phyloP scores from a whole-genome alignment of 2,797 vertebrate species.

The Sternarchorhynchus goeldii region DNA sequence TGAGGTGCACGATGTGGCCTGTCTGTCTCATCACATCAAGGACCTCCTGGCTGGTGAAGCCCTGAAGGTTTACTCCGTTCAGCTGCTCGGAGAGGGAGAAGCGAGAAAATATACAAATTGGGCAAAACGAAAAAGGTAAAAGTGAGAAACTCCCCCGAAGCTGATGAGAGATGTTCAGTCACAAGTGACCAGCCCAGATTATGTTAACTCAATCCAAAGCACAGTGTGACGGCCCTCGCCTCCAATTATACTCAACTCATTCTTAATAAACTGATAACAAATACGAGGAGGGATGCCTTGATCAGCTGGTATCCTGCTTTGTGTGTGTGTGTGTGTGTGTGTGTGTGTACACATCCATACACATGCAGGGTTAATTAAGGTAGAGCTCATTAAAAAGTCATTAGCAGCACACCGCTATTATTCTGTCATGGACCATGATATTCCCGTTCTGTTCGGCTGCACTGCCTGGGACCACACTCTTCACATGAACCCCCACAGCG shows the following conservation, averaged over 20 bases:
- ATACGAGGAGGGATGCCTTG: constrained; percentile 14
- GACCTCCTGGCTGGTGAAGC: constrained; percentile 88
- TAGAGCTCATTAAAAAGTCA: constrained; percentile 54
- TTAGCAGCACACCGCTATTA: constrained; percentile 84
- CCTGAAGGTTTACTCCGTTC: constrained; percentile 87
- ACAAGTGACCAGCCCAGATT: neutral
- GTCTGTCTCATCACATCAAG: constrained; percentile 85
- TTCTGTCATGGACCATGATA: constrained; percentile 87
- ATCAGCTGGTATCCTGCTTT: constrained; percentile 28
- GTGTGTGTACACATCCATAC: neutral
- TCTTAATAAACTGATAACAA: constrained; percentile 41
- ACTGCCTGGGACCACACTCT: constrained; percentile 88
- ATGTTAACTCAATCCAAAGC: neutral
- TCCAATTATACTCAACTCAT: neutral
- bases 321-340: neutral
- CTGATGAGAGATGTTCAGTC: neutral
- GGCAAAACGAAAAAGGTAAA: neutral
- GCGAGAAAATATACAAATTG: neutral
- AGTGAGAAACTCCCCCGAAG: neutral
- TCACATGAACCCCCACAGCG: constrained; percentile 91
- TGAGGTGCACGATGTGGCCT: constrained; percentile 82
- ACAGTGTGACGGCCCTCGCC: constrained; percentile 14
- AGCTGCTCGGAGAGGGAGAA: constrained; percentile 71
- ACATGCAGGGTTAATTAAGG: constrained; percentile 45
- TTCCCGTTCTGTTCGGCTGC: constrained; percentile 89